Evolutionary conservation across 2,113 vertebrate species (phyloP).

Genomic region (Petroica traversi): DNA sequence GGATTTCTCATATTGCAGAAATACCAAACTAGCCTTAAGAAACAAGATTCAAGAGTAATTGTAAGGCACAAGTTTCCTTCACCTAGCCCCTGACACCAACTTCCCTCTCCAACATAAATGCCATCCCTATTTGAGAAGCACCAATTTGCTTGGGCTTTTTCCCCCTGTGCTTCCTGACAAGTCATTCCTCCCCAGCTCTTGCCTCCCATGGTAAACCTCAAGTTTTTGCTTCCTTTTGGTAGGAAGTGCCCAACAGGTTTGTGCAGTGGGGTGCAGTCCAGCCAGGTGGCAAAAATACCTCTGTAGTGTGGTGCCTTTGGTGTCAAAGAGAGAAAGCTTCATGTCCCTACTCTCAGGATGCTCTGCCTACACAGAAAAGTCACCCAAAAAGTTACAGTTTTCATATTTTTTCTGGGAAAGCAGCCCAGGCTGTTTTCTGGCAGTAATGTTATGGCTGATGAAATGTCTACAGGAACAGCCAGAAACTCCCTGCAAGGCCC

Average conservation of each 20-base stretch:
- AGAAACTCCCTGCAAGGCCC: background rate
- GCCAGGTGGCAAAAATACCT: background rate
- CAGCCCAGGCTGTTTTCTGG: background rate
- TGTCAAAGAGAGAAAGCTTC: background rate
- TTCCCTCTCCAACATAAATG: rapidly evolving
- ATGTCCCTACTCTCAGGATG: background rate
- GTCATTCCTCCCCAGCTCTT: background rate
- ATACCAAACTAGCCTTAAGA: background rate
- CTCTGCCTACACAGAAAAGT: background rate
- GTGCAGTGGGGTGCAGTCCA: background rate
- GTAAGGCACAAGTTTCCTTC: background rate
- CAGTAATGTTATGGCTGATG: background rate
- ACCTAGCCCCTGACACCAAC: background rate
- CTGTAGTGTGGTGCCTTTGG: rapidly evolving
- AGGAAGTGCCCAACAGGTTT: background rate
- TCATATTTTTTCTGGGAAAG: background rate
- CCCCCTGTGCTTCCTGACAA: background rate
- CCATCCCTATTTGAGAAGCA: background rate
- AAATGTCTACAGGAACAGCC: background rate
- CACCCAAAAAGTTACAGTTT: background rate
- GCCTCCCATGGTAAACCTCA: background rate
- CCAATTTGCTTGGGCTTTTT: background rate
- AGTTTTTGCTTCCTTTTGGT: background rate
- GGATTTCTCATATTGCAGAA: background rate
- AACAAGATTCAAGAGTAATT: background rate